Evolutionary conservation across 2,888 invertebrate genomes (phyloP).

Genomic region (Crocallis elinguaria): DNA sequence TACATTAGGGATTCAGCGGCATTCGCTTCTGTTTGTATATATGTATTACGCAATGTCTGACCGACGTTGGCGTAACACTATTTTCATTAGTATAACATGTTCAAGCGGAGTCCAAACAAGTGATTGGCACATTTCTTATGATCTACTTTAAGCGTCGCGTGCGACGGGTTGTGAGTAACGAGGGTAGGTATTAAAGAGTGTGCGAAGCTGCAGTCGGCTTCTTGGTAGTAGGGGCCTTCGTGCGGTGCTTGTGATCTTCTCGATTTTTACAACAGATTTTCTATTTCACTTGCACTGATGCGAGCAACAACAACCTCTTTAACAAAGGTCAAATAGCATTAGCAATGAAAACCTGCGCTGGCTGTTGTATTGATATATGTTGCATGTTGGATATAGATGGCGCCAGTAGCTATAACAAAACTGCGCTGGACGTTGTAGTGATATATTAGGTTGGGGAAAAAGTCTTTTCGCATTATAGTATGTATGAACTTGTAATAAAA

Average conservation of each 20-base stretch:
- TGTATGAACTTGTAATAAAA: too few relatives aligned
- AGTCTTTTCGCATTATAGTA: too few relatives aligned
- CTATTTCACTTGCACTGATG: background rate
- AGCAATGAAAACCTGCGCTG: too few relatives aligned
- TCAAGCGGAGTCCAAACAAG: slow-evolving; percentile 49
- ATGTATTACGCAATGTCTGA: background rate
- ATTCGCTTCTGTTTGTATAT: too few relatives aligned
- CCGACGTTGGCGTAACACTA: background rate
- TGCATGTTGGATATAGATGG: too few relatives aligned
- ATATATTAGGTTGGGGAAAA: too few relatives aligned
- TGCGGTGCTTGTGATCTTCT: slow-evolving; percentile 31
- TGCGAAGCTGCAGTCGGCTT: slow-evolving; percentile 60
- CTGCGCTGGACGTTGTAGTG: too few relatives aligned
- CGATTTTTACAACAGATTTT: slow-evolving; percentile 5
- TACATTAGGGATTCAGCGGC: too few relatives aligned
- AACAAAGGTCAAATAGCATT: too few relatives aligned
- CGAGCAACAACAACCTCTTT: too few relatives aligned
- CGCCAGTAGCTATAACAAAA: too few relatives aligned
- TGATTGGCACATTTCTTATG: slow-evolving; percentile 75
- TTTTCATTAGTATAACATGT: slow-evolving; percentile 13
- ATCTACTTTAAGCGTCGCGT: slow-evolving; percentile 63
- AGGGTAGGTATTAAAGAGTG: slow-evolving; percentile 44
- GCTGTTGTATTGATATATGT: too few relatives aligned
- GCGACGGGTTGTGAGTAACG: slow-evolving; percentile 67
- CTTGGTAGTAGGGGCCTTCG: slow-evolving; percentile 40